Percentiles rank a stretch among this genome's conserved stretches.
phyloP scores from a whole-genome alignment of 2,888 invertebrate species.

The Boloria selene region DNA sequence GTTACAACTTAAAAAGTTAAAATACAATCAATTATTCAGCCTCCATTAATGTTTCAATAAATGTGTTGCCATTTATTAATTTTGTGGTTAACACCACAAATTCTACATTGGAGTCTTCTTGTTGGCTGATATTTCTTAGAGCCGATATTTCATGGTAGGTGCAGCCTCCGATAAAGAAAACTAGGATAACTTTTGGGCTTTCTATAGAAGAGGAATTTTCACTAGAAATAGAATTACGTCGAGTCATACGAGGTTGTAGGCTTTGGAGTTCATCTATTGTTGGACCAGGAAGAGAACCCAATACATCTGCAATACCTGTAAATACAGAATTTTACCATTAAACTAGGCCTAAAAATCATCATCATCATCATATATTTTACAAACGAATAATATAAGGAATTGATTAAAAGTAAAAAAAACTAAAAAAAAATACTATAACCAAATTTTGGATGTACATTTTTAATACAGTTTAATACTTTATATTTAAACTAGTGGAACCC shows the following conservation, averaged over 20 bases:
- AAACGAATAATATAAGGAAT: no score
- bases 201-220: conserved; percentile 82
- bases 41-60: conserved; percentile 90
- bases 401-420: neutral
- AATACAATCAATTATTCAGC: conserved; percentile 40
- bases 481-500: no score
- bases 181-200: conserved; percentile 88
- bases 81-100: conserved; percentile 96
- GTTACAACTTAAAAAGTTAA: neutral
- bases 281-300: conserved; percentile 91
- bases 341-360: no score
- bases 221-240: conserved; percentile 82
- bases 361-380: no score
- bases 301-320: conserved; percentile 89
- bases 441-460: no score
- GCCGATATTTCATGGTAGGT: conserved; percentile 96
- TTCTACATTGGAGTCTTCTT: conserved; percentile 92
- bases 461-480: no score
- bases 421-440: neutral
- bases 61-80: conserved; percentile 93
- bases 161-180: conserved; percentile 98
- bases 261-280: conserved; percentile 86
- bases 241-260: conserved; percentile 79
- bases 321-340: conserved; percentile 16
- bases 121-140: conserved; percentile 87